Conservation (phyloP, 1,140 invertebrate genomes). For the Calliopsis andreniformis region DNA sequence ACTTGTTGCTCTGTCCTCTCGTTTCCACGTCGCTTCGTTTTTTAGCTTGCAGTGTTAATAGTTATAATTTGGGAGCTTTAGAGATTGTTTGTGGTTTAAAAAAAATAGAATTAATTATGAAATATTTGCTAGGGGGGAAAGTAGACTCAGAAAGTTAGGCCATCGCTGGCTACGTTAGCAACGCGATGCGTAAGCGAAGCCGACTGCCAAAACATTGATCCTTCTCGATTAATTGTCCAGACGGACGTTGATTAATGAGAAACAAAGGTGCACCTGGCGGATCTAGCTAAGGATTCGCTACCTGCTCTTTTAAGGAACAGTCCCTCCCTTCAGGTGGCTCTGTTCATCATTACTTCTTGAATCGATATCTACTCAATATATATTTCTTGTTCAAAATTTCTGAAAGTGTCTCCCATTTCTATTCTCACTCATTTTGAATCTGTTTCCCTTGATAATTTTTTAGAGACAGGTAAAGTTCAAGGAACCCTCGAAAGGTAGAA, state of each 20-base stretch:
- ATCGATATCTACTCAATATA: too few relatives aligned
- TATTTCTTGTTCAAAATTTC: too few relatives aligned
- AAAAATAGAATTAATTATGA: too few relatives aligned
- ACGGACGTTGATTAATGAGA: constrained; percentile 66
- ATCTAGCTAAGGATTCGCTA: constrained; percentile 37
- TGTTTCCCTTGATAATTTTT: too few relatives aligned
- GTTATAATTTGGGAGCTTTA: not conserved
- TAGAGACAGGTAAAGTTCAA: too few relatives aligned
- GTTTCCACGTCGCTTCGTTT: rapidly evolving
- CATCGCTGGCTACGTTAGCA: constrained; percentile 49
- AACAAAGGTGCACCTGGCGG: constrained; percentile 31
- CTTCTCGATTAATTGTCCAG: constrained; percentile 53
- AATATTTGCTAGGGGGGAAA: not conserved
- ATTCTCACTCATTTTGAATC: not conserved
- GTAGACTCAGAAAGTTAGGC: not conserved
- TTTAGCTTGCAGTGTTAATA: not conserved
- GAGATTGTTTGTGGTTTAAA: too few relatives aligned
- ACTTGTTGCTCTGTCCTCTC: not conserved
- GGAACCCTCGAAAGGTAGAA: not conserved
- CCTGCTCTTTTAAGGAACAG: constrained; percentile 62
- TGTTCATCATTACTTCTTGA: not conserved
- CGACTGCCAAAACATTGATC: constrained; percentile 65
- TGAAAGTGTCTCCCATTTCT: not conserved
- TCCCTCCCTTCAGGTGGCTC: constrained; percentile 39
- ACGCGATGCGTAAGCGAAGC: constrained; percentile 46